These are phyloP conservation scores for Rattus rattus DNA, from an alignment of 2,113 vertebrate species.

Conservation along the genomic window DNA sequence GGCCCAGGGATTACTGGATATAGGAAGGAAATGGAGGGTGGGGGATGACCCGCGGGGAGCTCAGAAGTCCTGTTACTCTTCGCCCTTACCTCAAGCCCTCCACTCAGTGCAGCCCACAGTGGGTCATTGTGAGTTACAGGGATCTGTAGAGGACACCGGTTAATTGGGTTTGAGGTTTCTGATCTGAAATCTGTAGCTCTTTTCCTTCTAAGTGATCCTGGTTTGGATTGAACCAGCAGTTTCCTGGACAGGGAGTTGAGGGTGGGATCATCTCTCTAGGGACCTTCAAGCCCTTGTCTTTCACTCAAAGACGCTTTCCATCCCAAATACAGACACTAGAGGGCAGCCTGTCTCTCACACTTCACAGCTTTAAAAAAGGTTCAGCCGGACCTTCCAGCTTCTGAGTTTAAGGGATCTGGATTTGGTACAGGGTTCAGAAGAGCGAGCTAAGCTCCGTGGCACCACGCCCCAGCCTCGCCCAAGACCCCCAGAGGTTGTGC, in stretches of 20 bases:
- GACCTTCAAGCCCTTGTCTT: neutral
- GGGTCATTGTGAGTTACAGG: neutral
- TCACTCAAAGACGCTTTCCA: neutral
- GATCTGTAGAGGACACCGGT: neutral
- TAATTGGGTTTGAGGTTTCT: neutral
- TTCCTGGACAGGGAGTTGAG: no score
- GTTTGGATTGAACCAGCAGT: neutral
- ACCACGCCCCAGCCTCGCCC: neutral
- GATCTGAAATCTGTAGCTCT: neutral
- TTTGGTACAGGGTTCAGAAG: neutral
- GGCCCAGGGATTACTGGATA: neutral
- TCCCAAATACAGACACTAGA: conserved; percentile 47
- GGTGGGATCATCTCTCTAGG: rapidly evolving
- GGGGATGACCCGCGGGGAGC: neutral
- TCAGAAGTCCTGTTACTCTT: neutral
- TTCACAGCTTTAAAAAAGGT: neutral
- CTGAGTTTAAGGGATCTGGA: no score
- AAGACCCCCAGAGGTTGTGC: neutral
- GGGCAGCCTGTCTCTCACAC: neutral
- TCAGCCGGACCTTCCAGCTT: neutral
- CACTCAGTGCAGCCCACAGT: neutral
- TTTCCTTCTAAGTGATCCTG: neutral
- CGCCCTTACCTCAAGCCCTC: rapidly evolving
- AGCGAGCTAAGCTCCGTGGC: neutral
- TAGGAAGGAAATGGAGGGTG: neutral